Conservation (phyloP, 2,113 vertebrate genomes). For the Microcebus murinus region DNA sequence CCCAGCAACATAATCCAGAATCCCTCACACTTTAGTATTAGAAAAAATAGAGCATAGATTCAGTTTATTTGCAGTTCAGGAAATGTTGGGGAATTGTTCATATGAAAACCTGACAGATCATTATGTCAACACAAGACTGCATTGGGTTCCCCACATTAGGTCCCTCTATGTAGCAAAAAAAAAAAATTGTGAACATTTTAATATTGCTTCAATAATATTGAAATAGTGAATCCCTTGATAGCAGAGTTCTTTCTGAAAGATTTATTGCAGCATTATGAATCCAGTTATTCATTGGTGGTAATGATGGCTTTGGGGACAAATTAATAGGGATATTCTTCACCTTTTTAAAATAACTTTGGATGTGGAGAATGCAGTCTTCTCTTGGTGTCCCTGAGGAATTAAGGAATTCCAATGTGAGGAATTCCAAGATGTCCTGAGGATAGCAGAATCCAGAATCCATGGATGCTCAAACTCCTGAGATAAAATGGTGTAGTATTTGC, state of each 20-base stretch:
- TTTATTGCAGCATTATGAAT: not conserved
- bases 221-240: conserved; percentile 18
- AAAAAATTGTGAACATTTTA: not conserved
- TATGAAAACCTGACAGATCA: not conserved
- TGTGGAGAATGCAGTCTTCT: not conserved
- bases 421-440: not conserved
- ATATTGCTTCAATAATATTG: not conserved
- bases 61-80: not conserved
- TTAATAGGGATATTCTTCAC: not conserved
- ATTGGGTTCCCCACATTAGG: not conserved
- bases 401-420: no score
- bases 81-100: not conserved
- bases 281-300: not conserved
- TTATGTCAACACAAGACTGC: not conserved
- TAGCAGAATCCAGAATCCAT: not conserved
- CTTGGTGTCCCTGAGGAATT: not conserved
- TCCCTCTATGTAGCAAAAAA: not conserved
- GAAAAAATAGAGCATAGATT: conserved; percentile 22
- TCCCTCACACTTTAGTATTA: conserved; percentile 4
- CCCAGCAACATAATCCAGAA: not conserved
- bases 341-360: not conserved
- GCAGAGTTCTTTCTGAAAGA: conserved; percentile 5
- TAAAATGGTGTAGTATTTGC: not conserved
- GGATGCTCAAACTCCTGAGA: not conserved
- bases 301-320: not conserved